Base-by-base conservation (phyloP, 2,888 invertebrate species). In the Diplazon laetatorius region DNA sequence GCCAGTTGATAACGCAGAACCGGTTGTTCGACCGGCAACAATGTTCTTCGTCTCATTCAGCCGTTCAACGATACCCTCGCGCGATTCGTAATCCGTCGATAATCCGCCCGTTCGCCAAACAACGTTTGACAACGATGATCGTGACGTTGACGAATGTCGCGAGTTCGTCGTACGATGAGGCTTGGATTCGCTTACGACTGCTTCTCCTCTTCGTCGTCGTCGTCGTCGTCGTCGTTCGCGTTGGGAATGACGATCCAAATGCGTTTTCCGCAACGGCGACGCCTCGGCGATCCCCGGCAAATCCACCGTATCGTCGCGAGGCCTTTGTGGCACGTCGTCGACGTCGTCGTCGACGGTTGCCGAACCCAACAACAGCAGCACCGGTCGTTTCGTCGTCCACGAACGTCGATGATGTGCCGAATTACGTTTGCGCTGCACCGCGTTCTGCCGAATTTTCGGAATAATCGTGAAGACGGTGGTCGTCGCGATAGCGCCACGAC, bases 211-310 rank as follows among this genome's bases (percentile, higher is more conserved):
- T 65, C 74, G 71, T 46, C n/a, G 69, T 57, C 63, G 48, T 68
- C 76, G 63, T 72, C 70, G 66, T 70, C 59, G 66, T 63, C 71
- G 80, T 70, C 71, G 78, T 81, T 76, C 69, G 39, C 60, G 55
- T 48, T 37, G 68, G 42, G 69, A 63, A 69, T 80, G 66, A 60
- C 18, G 39, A 9, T n/a, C 37, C 37, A 35, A 10, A 18, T 39
- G 37, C 39, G 37, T 12, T 3, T 5, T 25, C 10, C 35, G 71
- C 50, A 18, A 60, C 48, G 68, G 42, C 14, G 42, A 76, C 37
- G 30, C 55, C 14, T 55, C 9, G 30, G 10, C 30, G n/a, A n/a
- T n/a, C 30, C 9, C 37, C 20, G 12, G 1, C 4, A 37, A 37
- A 39, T 59, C 39, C 69, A 50, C 48, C 25, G 55, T 55, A 62